Percentiles rank a stretch among this genome's conserved stretches.
phyloP scores from a whole-genome alignment of 2,888 invertebrate genomes.

The Lasioglossum vierecki region DNA sequence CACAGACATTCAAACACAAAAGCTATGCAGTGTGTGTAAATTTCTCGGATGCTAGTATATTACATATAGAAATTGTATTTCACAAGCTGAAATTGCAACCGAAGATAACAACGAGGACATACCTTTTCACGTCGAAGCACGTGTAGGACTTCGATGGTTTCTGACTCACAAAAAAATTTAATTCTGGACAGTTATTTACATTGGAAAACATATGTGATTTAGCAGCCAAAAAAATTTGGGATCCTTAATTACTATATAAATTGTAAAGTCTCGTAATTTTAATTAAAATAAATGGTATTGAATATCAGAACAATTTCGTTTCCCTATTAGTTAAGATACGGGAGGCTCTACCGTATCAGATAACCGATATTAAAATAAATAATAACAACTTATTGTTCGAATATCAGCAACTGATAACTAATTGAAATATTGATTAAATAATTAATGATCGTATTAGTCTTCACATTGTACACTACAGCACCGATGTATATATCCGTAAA shows the following conservation, averaged over 20 bases:
- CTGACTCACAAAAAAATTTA: background rate
- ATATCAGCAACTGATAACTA: conserved; percentile 22
- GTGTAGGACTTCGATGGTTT: background rate
- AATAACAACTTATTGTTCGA: conserved; percentile 21
- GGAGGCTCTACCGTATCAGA: conserved; percentile 1
- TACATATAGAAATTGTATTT: background rate
- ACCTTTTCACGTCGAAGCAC: background rate
- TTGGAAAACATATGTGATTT: background rate
- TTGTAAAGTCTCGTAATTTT: conserved; percentile 1
- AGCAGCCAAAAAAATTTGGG: background rate
- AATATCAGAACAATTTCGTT: background rate
- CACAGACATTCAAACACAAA: background rate
- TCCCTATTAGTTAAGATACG: background rate
- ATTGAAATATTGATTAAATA: conserved; percentile 22
- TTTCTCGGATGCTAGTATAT: background rate
- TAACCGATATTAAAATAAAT: conserved; percentile 41
- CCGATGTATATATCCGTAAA: conserved; percentile 12
- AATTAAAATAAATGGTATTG: background rate
- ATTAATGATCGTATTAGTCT: conserved; percentile 35
- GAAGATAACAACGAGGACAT: background rate
- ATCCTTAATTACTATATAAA: background rate
- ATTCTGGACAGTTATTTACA: background rate
- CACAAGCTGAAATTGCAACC: background rate
- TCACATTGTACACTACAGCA: conserved; percentile 25
- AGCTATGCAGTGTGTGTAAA: background rate